These are phyloP conservation scores for Equus przewalskii DNA, from an alignment of 2,113 vertebrate genomes.

Conservation along the genomic window DNA sequence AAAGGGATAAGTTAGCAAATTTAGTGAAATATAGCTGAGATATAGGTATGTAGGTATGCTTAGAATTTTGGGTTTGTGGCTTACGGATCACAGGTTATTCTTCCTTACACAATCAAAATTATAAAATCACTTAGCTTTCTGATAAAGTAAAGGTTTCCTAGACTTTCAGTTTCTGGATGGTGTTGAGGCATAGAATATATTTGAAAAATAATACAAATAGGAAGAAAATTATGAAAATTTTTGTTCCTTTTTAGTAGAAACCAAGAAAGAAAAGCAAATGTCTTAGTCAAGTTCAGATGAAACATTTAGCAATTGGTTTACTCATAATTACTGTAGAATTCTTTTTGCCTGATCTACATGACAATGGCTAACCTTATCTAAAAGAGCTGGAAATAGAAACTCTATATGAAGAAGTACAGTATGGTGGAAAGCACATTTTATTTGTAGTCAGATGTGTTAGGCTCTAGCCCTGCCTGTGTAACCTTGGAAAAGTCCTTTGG, in stretches of 20 bases:
- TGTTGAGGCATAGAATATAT: neutral
- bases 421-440: neutral
- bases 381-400: conserved; percentile 11
- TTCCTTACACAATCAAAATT: neutral
- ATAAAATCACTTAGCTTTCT: neutral
- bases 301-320: neutral
- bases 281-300: neutral
- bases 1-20: neutral
- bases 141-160: neutral
- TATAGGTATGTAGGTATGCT: neutral
- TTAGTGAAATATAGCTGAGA: neutral
- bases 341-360: neutral
- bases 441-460: neutral
- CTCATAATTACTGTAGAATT: neutral
- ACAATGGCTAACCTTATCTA: neutral
- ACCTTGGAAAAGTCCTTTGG: neutral
- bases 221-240: conserved; percentile 1
- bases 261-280: neutral
- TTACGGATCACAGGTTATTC: neutral
- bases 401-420: neutral
- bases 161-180: neutral
- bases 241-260: neutral
- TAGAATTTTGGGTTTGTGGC: neutral
- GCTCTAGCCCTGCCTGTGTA: neutral
- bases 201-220: conserved; percentile 36